Evolutionary conservation across 2,113 vertebrate genomes (phyloP), one percentile per base, ranked within the genome.

Genomic region (Hiodon tergisus): DNA sequence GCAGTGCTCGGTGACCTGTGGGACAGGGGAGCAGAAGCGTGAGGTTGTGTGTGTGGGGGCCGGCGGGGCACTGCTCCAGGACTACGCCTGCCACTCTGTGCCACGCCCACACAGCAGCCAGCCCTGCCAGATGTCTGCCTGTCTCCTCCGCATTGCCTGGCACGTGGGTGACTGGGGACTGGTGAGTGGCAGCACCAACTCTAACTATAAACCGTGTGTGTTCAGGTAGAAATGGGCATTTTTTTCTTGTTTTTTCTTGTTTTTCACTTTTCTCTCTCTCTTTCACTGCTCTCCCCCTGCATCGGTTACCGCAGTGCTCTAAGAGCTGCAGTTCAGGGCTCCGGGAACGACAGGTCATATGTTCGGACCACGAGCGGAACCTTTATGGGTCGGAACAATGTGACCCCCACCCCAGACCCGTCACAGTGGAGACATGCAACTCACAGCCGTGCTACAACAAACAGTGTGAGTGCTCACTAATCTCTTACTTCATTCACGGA

Each of bases 1-100:
- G 79, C 84, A 98, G 97, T 98, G 96, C 81, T 96, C 97, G 0
- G 92, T 91, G 73, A 94, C 89, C 67, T 98, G 96, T 0, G 95
- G 95, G 0, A 75, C 89, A 5, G 97, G 96, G 0, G 79, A 95
- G 55, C 95, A 93, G 87, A 95, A 85, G 72, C 88, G 96, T 7
- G 89, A 90, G 0, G 87, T 96, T 72, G 89, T 86, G 67, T 98
- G 97, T 73, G 85, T 79, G 57, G 87, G 89, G 0, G 85, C 88
- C 1, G 82, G 84, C 14, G 94, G 92, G 1, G 73, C 84, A 71
- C 84, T 68, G 73, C 82, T 94, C 73, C 90, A 86, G n/a, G 90
- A 94, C 5, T 80, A 86, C 0, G 85, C 86, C 0, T 99, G 96
- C 77, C 80, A 89, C 16, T 55, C 67, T 52, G 79, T 92, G 78